These are phyloP conservation scores for Megaustenia siamemsis DNA, from an alignment of 2,888 invertebrate species.

Conservation along the genomic window DNA sequence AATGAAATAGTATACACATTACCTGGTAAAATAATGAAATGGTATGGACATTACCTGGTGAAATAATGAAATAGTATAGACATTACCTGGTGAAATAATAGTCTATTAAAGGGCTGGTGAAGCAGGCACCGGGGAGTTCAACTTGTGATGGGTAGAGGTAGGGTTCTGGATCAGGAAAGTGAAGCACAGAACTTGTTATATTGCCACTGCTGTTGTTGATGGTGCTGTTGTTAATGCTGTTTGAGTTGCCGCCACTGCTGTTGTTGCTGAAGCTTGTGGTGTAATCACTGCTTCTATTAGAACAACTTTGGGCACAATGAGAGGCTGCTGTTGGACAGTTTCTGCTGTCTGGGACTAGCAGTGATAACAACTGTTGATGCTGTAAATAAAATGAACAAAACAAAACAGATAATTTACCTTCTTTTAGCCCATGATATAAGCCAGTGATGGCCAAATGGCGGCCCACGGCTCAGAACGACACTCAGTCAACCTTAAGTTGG, in stretches of 20 bases:
- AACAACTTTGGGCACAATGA: conserved; percentile 37
- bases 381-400: not conserved
- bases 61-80: no score
- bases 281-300: conserved; percentile 10
- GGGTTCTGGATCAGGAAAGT: not conserved
- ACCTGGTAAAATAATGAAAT: no score
- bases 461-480: no score
- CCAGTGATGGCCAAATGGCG: no score
- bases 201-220: conserved; percentile 12
- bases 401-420: no score
- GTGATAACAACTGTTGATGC: not conserved
- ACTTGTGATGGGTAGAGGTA: not conserved
- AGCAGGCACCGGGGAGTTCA: not conserved
- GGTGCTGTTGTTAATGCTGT: conserved; percentile 7
- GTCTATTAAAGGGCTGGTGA: not conserved
- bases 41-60: no score
- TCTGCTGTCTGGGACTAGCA: not conserved
- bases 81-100: not conserved
- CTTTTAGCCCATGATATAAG: no score
- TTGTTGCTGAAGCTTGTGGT: conserved; percentile 14
- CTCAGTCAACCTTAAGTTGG: no score
- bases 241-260: not conserved
- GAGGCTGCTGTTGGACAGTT: not conserved
- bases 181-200: not conserved
- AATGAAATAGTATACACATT: no score